Conservation (phyloP, 2,797 vertebrate species). For the Megalops cyprinoides region DNA sequence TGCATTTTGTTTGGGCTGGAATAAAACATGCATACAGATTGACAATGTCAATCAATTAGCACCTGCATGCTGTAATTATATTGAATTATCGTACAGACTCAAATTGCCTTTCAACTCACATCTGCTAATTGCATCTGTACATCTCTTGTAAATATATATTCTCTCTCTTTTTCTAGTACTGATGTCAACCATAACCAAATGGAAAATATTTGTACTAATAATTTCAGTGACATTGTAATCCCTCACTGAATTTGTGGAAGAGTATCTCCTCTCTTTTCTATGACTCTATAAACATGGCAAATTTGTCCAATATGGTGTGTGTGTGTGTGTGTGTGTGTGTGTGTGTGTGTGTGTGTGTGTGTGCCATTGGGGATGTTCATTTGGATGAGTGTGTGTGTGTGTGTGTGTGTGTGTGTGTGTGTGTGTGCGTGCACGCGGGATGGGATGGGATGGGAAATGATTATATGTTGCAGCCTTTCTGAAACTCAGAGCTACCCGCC, state of each 20-base stretch:
- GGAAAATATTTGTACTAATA: not conserved
- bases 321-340: not conserved
- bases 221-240: not conserved
- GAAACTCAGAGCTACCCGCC: not conserved
- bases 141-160: too few relatives aligned
- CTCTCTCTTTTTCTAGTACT: not conserved
- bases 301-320: not conserved
- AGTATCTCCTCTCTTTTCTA: not conserved
- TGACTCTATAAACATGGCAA: not conserved
- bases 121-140: too few relatives aligned
- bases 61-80: too few relatives aligned
- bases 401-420: not conserved
- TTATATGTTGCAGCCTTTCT: not conserved
- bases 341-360: not conserved
- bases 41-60: too few relatives aligned
- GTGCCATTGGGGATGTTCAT: too few relatives aligned
- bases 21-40: too few relatives aligned
- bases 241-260: too few relatives aligned
- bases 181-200: not conserved
- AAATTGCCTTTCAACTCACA: too few relatives aligned
- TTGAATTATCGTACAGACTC: too few relatives aligned
- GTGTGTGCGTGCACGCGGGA: not conserved
- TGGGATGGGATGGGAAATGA: too few relatives aligned
- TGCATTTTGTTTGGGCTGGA: too few relatives aligned
- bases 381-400: not conserved